Evolutionary conservation across 2,113 vertebrate species (phyloP).

Genomic region (Microtus ochrogaster): DNA sequence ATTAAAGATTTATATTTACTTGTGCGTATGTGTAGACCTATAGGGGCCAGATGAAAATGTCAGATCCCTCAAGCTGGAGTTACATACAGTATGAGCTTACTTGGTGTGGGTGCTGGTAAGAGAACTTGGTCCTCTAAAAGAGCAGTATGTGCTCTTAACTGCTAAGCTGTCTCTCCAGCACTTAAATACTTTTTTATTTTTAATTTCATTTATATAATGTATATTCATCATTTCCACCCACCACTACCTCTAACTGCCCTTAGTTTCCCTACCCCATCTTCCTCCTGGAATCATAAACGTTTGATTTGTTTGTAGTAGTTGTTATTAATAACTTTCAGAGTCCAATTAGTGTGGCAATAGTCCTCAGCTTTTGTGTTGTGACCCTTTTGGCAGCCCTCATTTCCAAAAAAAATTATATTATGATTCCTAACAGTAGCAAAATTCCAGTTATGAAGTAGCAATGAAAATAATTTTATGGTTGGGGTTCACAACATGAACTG

Average conservation of each 20-base stretch:
- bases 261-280: background rate
- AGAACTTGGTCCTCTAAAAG: background rate
- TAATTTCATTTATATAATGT: background rate
- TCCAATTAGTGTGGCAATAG: background rate
- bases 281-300: background rate
- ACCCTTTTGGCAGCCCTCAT: background rate
- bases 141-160: background rate
- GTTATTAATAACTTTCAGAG: background rate
- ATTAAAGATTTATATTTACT: background rate
- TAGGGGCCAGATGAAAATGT: background rate
- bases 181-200: background rate
- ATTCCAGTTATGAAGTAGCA: background rate
- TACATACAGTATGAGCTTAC: background rate
- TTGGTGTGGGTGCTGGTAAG: background rate
- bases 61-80: background rate
- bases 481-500: background rate
- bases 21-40: background rate
- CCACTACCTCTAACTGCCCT: background rate
- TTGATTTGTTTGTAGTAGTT: background rate
- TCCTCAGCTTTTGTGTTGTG: background rate
- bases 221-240: background rate
- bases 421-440: background rate
- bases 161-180: background rate
- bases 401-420: no score
- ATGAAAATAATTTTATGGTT: background rate